These are phyloP conservation scores for Cetonia aurata DNA, from an alignment of 2,888 invertebrate species.

Conservation along the genomic window DNA sequence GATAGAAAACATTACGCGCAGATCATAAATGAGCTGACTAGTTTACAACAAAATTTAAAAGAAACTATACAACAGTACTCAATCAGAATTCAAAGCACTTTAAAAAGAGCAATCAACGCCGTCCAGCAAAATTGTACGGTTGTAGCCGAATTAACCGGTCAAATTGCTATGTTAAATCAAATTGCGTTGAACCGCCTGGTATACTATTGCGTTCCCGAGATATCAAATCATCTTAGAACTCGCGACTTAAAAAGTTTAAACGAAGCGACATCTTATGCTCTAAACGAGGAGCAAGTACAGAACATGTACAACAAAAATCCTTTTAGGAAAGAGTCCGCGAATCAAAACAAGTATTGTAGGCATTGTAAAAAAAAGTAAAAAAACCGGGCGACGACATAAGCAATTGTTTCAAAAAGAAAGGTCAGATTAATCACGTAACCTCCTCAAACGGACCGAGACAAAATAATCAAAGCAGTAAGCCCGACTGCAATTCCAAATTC, in stretches of 20 bases:
- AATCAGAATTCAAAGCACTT: conserved; percentile 28
- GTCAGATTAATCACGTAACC: not conserved
- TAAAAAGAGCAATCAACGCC: conserved; percentile 22
- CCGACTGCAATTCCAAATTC: not conserved
- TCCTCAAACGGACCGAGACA: not conserved
- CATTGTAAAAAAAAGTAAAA: no score
- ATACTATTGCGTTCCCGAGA: not conserved
- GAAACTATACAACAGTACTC: conserved; percentile 38
- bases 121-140: no score
- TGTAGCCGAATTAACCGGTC: not conserved
- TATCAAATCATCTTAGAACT: not conserved
- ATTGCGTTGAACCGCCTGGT: not conserved
- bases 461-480: not conserved
- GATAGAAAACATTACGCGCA: conserved; percentile 32
- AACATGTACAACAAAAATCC: conserved; percentile 33
- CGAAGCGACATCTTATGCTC: not conserved
- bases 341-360: not conserved
- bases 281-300: conserved; percentile 7
- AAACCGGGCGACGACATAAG: not conserved
- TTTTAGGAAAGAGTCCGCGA: not conserved
- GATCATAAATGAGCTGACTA: conserved; percentile 31
- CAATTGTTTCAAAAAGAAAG: not conserved
- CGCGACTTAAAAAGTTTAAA: not conserved
- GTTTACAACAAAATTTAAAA: not conserved
- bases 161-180: not conserved